Base-by-base conservation (phyloP, 2,888 invertebrate genomes). In the Tethea ocularis region DNA sequence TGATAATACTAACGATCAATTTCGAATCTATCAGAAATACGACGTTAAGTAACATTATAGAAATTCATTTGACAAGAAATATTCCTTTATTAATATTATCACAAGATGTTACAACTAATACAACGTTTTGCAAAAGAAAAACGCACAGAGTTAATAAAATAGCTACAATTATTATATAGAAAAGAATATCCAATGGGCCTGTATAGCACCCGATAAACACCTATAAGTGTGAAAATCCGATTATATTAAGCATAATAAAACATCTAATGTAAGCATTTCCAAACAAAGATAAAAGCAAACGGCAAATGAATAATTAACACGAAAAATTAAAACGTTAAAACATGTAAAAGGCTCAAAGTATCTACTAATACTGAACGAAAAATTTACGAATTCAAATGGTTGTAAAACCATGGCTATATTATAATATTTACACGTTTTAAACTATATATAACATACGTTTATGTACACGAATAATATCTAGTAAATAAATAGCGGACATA, bases 11-110 rank as follows among this genome's bases (percentile, higher is more conserved):
- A 88, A 80, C 67, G 66, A 87, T 91, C 91, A 91, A 91, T 91
- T 91, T 91, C 91, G 91, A 92, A 90, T 85, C 91, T 89, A 91
- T 88, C 91, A 90, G 91, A 87, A 78, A 79, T 74, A 79, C 78
- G 81, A 80, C 81, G 66, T 55, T 57, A 56, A 54, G 56, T 41
- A 54, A 29, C 58, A 56, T 58, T 57, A 38, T 15, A 23, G 24
- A 61, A 24, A 57, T 20, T 29, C 22, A n/a, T 36, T 52, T 20
- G 26, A 61, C 36, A 55, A 57, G 55, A 58, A 46, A 20, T 46
- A 46, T 46, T 46, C 41, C 41, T 17, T 46, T 41, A 20, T 51
- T 23, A 56, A 5, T 56, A 38, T 38, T 26, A 52, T 52, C 38
- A 51, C 26, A 52, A 59, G 26, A 46, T 54, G 57, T 53, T 60